Conservation (phyloP, 1,140 invertebrate genomes). For the Nasonia giraulti region DNA sequence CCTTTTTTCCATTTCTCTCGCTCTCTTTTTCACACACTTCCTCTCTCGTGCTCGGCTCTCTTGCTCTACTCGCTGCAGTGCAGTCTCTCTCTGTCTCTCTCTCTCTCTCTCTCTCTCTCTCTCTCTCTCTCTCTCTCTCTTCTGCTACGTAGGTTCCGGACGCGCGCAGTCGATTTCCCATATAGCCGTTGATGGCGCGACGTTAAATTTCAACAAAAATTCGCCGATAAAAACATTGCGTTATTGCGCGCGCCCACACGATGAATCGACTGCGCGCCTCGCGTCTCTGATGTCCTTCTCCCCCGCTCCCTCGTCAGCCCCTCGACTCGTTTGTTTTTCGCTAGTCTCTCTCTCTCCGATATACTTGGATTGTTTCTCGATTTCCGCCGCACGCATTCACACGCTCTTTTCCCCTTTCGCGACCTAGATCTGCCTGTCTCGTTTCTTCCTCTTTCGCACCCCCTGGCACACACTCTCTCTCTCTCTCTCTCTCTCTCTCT, state of each 20-base stretch:
- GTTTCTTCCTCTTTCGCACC: conserved; percentile 49
- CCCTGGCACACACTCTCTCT: conserved; percentile 45
- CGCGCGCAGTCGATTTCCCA: background rate
- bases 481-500: conserved; percentile 51
- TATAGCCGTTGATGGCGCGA: background rate
- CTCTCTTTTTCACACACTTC: conserved; percentile 12
- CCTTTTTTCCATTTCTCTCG: conserved; percentile 58
- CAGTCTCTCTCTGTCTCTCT: background rate
- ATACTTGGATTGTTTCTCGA: conserved; percentile 42
- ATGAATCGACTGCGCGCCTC: conserved; percentile 26
- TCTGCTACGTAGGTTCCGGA: background rate
- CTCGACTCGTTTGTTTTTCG: conserved; percentile 42
- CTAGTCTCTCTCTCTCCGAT: conserved; percentile 55
- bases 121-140: too few relatives aligned
- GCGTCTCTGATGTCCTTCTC: conserved; percentile 45
- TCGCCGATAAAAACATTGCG: conserved; percentile 5
- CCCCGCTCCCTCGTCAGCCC: conserved; percentile 50
- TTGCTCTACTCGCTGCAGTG: conserved; percentile 9
- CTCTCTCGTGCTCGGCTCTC: conserved; percentile 12
- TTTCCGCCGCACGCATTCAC: conserved; percentile 13
- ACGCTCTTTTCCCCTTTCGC: background rate
- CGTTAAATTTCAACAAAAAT: conserved; percentile 16
- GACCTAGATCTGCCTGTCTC: conserved; percentile 56
- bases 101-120: too few relatives aligned
- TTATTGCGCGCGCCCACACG: too few relatives aligned